Conservation (phyloP, 2,888 invertebrate genomes). For the Silvanus unidentatus region DNA sequence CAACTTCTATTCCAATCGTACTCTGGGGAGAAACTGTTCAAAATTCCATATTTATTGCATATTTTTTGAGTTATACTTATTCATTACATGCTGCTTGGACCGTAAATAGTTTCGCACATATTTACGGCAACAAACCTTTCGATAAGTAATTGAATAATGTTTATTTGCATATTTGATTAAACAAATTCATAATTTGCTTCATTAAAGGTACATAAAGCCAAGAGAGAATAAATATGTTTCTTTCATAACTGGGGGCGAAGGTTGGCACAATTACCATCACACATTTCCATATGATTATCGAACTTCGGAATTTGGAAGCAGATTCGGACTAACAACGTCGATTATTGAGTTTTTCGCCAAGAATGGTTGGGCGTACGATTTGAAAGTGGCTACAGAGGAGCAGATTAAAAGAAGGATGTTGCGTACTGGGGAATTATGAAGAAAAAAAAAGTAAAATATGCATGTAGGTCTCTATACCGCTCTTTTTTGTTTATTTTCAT, state of each 20-base stretch:
- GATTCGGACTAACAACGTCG: conserved; percentile 55
- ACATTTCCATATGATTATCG: conserved; percentile 65
- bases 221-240: conserved; percentile 60
- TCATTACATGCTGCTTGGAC: conserved; percentile 71
- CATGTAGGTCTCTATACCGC: too few species aligned
- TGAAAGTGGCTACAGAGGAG: conserved; percentile 46
- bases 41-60: conserved; percentile 43
- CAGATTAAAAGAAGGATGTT: conserved; percentile 52
- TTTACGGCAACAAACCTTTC: conserved; percentile 72
- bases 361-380: conserved; percentile 59
- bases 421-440: conserved; percentile 65
- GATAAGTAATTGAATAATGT: conserved; percentile 64
- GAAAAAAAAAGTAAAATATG: too few species aligned
- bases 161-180: too few species aligned
- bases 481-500: too few species aligned
- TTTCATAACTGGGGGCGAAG: conserved; percentile 57
- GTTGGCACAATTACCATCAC: conserved; percentile 77
- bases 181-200: too few species aligned
- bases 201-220: conserved; percentile 54
- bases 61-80: conserved; percentile 56
- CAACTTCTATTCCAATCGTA: background rate
- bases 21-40: background rate
- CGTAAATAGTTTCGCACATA: conserved; percentile 76
- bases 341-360: conserved; percentile 57
- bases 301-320: conserved; percentile 48